These are phyloP conservation scores for Rhadina sibilatrix DNA, from an alignment of 2,113 vertebrate genomes.

Conservation along the genomic window DNA sequence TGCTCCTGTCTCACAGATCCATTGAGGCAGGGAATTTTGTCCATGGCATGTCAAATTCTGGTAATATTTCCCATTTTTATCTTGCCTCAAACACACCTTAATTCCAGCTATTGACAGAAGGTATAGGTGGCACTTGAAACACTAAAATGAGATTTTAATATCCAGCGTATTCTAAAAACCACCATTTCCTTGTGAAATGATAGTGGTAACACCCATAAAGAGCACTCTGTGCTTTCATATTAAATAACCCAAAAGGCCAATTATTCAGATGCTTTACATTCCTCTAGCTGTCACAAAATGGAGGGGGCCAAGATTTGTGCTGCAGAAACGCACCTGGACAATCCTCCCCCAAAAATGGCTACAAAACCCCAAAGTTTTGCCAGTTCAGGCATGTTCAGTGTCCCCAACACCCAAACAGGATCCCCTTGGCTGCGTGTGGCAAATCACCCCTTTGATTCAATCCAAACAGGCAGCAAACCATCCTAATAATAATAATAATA, in stretches of 20 bases:
- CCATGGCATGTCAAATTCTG: not conserved
- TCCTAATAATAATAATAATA: not conserved
- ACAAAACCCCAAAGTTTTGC: not conserved
- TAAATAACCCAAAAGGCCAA: not conserved
- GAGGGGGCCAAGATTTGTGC: not conserved
- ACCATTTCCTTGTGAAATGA: too few relatives aligned
- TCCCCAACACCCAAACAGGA: not conserved
- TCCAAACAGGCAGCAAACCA: not conserved
- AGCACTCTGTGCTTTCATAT: not conserved
- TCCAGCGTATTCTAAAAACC: not conserved
- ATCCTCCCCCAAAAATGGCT: fast-evolving
- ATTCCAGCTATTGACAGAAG: not conserved
- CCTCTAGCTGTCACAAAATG: not conserved
- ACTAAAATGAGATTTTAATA: not conserved
- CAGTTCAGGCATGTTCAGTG: fast-evolving
- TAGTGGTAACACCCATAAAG: not conserved
- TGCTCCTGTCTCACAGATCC: not conserved
- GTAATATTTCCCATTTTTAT: not conserved
- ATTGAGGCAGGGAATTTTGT: fast-evolving
- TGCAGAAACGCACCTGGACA: not conserved
- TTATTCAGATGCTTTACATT: not conserved
- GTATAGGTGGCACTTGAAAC: not conserved
- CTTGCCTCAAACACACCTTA: not conserved
- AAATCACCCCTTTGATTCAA: not conserved
- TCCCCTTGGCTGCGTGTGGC: not conserved